Base-by-base conservation (phyloP, 2,113 vertebrate species). In the Empidonax alnorum region DNA sequence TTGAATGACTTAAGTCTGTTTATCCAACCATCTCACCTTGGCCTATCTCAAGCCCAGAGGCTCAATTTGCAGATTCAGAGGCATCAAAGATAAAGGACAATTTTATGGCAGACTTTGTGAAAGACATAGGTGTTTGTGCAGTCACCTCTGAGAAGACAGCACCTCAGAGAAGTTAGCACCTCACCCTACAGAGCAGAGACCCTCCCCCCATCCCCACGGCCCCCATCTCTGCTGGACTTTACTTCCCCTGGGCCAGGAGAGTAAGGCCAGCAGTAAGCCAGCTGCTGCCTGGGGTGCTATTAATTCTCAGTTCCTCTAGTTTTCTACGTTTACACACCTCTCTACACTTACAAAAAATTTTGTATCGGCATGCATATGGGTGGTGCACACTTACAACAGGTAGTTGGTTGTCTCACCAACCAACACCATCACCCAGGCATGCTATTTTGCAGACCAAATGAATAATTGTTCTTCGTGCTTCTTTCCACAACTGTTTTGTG, bases 201-300 rank as follows among this genome's bases (percentile, higher is more conserved):
- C 42, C 25, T 56, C 7, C 8, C 3, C 3, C 0, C 22, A 74
- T 9, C 15, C 39, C 44, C 12, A 42, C 23, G 67, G 30, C 12
- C 6, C 14, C 8, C 2, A 0, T 19, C 5, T 19, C 31, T 68
- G 6, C 19, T 18, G 21, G 30, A 30, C 28, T 33, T 66, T 44
- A 44, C 13, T 47, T 53, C 11, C 13, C 9, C 14, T 68, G 16
- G 28, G 28, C 23, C 20, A 22, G 28, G 8, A 23, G 3, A 46
- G 10, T 14, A 46, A 68, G 33, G 8, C 28, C 39, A 65, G 8
- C 18, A 65, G 47, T 61, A 59, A 90, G 21, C 7, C 35, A 56
- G 25, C 23, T 9, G 20, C 30, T 24, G 3, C 7, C 30, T 42
- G 6, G 8, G 7, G 2, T 55, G 8, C 10, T 61, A 65, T 35